Evolutionary conservation across 2,113 vertebrate species (phyloP).

Genomic region (Gasterosteus nipponicus): DNA sequence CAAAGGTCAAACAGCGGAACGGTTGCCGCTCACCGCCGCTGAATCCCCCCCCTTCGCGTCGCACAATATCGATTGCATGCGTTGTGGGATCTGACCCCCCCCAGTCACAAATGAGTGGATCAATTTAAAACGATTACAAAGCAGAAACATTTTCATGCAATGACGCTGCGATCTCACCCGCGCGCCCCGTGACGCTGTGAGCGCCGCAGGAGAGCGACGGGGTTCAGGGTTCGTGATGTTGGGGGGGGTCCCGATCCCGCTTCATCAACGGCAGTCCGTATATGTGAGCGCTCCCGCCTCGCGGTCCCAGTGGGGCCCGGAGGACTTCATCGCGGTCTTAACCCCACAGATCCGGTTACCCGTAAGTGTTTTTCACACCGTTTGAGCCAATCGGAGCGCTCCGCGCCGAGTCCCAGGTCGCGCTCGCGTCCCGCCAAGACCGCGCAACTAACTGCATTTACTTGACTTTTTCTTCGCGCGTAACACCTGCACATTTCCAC

Average conservation of each 20-base stretch:
- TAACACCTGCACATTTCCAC: constrained; percentile 73
- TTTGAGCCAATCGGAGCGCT: constrained; percentile 68
- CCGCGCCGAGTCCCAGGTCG: constrained; percentile 50
- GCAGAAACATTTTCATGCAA: constrained; percentile 13
- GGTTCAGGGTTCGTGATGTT: too few species aligned
- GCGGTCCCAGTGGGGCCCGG: constrained; percentile 61
- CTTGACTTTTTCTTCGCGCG: constrained; percentile 63
- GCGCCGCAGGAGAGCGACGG: too few species aligned
- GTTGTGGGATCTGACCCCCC: neutral
- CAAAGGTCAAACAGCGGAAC: constrained; percentile 24
- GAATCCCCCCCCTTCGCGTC: neutral
- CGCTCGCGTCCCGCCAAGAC: constrained; percentile 42
- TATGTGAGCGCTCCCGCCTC: constrained; percentile 75
- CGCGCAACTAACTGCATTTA: constrained; percentile 66
- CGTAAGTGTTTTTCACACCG: constrained; percentile 80
- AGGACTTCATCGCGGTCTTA: constrained; percentile 78
- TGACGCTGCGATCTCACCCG: neutral
- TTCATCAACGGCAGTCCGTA: constrained; percentile 77
- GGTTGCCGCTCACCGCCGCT: constrained; percentile 14
- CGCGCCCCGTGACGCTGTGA: too few species aligned
- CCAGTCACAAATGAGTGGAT: constrained; percentile 2
- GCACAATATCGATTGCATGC: constrained; percentile 17
- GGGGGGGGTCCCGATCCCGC: constrained; percentile 50
- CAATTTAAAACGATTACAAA: constrained; percentile 11
- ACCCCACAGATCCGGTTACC: constrained; percentile 79